Evolutionary conservation across 37 sponge, comb jelly and placozoan genomes (phyloP).

Genomic region (Eunapius fragilis): DNA sequence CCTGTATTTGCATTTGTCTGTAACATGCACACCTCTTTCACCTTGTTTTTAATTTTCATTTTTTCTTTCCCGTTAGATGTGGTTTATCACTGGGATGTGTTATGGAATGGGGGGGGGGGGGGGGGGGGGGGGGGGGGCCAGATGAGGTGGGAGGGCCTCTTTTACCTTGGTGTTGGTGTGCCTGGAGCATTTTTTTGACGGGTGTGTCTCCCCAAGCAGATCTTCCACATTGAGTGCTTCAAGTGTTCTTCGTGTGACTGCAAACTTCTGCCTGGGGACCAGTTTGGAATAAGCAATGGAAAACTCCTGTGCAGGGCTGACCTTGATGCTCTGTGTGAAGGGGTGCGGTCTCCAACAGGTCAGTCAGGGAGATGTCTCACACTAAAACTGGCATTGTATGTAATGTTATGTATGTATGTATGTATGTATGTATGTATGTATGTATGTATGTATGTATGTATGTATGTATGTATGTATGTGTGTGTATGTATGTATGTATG

Average conservation of each 20-base stretch:
- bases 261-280: slow-evolving; percentile 62
- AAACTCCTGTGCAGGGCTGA: slow-evolving; percentile 63
- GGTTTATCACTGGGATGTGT: not conserved
- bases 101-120: not conserved
- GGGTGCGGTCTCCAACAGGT: slow-evolving; percentile 11
- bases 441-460: not conserved
- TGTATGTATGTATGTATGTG: not conserved
- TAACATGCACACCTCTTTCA: no score
- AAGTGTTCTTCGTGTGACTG: slow-evolving; percentile 63
- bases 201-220: slow-evolving; percentile 16
- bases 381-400: not conserved
- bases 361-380: not conserved
- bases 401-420: slow-evolving; percentile 22
- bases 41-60: no score
- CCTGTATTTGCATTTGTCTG: not conserved
- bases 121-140: not conserved
- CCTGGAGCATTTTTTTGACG: not conserved
- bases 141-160: no score
- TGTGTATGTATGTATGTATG: slow-evolving; percentile 19
- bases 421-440: not conserved
- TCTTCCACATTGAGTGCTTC: slow-evolving; percentile 82
- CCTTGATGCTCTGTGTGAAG: slow-evolving; percentile 24
- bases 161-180: no score
- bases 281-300: slow-evolving; percentile 47
- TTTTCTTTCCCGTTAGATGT: not conserved